Evolutionary conservation across 2,113 vertebrate species (phyloP).

Genomic region (Dromiciops gliroides): DNA sequence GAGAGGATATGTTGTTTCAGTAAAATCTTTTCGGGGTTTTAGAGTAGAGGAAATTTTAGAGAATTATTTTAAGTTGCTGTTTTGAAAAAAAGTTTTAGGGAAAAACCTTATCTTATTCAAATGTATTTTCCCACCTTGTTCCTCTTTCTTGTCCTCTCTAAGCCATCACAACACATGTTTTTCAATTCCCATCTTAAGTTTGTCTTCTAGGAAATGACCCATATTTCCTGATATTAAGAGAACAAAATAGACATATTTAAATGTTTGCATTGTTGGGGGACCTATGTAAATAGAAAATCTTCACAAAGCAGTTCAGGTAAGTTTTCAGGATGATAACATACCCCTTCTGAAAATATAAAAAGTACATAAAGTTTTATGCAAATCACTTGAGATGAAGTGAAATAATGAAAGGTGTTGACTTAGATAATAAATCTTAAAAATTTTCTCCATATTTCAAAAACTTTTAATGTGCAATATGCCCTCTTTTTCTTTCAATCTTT

Average conservation of each 20-base stretch:
- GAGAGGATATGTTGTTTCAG: slow-evolving; percentile 30
- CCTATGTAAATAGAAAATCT: neutral
- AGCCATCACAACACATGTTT: neutral
- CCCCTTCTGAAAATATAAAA: neutral
- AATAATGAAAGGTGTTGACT: neutral
- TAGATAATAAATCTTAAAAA: neutral
- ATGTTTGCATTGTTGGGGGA: neutral
- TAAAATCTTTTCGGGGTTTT: slow-evolving; percentile 46
- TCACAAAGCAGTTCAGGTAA: neutral
- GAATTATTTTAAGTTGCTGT: slow-evolving; percentile 23
- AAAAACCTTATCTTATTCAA: neutral
- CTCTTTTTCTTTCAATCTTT: neutral
- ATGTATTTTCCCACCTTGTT: neutral
- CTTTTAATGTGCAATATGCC: neutral
- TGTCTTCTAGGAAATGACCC: slow-evolving; percentile 15
- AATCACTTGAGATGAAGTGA: neutral
- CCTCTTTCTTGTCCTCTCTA: neutral
- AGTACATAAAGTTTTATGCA: neutral
- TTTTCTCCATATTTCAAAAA: neutral
- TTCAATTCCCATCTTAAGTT: neutral
- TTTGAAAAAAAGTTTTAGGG: neutral
- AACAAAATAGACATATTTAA: slow-evolving; percentile 30
- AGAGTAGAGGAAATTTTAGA: slow-evolving; percentile 5
- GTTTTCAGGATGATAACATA: neutral
- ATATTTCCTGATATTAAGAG: neutral